phyloP scores from a whole-genome alignment of 2,888 invertebrate species.

The Platerodrilus igneus region DNA sequence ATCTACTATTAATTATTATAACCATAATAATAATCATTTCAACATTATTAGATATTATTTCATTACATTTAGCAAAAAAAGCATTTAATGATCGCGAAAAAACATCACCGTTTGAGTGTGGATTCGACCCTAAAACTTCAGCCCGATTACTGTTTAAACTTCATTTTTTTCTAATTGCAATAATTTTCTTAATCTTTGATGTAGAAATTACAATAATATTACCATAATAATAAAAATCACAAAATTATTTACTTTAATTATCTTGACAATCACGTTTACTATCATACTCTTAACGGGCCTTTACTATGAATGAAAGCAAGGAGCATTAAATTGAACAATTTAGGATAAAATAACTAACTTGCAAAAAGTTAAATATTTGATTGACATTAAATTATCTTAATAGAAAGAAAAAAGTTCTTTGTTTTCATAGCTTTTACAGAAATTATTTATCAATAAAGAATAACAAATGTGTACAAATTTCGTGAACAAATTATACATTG shows the following conservation, averaged over 20 bases:
- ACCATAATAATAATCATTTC: conserved; percentile 49
- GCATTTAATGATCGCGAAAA: conserved; percentile 58
- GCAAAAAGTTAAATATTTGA: too few species aligned
- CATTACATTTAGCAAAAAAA: too few species aligned
- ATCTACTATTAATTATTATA: conserved; percentile 40
- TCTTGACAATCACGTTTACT: conserved; percentile 46
- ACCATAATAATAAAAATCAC: conserved; percentile 47
- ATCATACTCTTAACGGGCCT: conserved; percentile 53
- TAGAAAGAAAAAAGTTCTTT: too few species aligned
- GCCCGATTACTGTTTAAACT: conserved; percentile 55
- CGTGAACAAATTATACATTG: too few species aligned
- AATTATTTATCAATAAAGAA: too few species aligned
- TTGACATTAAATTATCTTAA: too few species aligned
- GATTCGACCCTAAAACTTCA: conserved; percentile 54
- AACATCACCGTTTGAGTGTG: conserved; percentile 61
- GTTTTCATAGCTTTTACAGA: too few species aligned
- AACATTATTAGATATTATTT: conserved; percentile 50
- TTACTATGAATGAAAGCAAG: conserved; percentile 56
- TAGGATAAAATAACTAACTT: too few species aligned
- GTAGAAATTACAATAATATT: conserved; percentile 64
- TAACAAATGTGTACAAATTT: too few species aligned
- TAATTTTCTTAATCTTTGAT: conserved; percentile 71
- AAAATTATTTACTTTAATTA: conserved; percentile 36
- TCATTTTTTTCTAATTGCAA: conserved; percentile 62
- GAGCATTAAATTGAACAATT: conserved; percentile 54